Evolutionary conservation across 2,113 vertebrate genomes (phyloP).

Genomic region (Trogon surrucura): DNA sequence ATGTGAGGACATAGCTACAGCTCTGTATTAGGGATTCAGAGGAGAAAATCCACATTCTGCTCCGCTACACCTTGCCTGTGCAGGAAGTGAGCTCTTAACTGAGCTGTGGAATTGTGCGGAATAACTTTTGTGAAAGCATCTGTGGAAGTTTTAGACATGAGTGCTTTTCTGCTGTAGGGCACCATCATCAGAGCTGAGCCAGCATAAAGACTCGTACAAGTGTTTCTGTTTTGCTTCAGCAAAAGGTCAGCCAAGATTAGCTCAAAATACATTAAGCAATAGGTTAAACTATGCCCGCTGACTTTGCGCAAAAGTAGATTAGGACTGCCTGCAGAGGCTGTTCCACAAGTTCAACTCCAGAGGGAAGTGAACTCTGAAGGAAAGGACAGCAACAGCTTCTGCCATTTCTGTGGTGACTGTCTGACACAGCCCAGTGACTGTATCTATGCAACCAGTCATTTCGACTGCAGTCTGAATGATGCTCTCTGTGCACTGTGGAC

Average conservation of each 20-base stretch:
- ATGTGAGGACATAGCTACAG: background rate
- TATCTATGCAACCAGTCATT: slow-evolving; percentile 1
- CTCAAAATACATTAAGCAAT: slow-evolving; percentile 1
- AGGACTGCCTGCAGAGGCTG: background rate
- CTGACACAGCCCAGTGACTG: background rate
- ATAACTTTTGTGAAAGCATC: background rate
- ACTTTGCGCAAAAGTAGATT: background rate
- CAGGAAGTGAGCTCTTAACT: background rate
- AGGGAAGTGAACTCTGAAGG: background rate
- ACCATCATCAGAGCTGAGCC: background rate
- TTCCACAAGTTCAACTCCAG: background rate
- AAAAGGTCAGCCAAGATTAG: slow-evolving; percentile 29
- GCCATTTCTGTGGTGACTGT: background rate
- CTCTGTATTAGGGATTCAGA: background rate
- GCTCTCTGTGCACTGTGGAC: background rate
- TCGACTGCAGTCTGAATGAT: background rate
- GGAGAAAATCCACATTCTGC: background rate
- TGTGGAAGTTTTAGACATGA: background rate
- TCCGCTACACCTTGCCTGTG: background rate
- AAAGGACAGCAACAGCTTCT: background rate
- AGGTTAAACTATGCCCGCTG: background rate
- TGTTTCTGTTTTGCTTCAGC: slow-evolving; percentile 9
- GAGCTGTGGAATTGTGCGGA: background rate
- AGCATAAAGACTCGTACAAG: background rate
- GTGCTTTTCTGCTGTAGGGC: slow-evolving; percentile 30